Conservation (phyloP, 2,888 invertebrate genomes). For the Agriopis aurantiaria region DNA sequence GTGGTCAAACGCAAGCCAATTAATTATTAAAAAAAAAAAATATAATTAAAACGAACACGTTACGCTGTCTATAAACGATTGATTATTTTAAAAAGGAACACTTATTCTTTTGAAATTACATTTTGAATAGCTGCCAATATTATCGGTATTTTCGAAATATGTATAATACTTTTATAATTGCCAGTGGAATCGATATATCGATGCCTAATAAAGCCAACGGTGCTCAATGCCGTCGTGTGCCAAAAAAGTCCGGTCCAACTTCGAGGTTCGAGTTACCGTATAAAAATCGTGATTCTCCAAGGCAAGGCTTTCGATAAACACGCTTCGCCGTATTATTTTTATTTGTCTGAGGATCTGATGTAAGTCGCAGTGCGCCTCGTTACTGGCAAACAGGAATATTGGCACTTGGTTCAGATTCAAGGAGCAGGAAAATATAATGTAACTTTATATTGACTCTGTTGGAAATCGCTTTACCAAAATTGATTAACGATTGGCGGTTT, state of each 20-base stretch:
- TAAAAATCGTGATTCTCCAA: slow-evolving; percentile 66
- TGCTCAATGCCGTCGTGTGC: slow-evolving; percentile 69
- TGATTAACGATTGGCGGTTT: background rate
- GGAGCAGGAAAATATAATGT: slow-evolving; percentile 17
- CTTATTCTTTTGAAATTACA: background rate
- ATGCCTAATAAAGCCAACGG: slow-evolving; percentile 64
- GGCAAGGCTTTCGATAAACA: slow-evolving; percentile 69
- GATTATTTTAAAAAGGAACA: background rate
- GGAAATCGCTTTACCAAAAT: slow-evolving; percentile 11
- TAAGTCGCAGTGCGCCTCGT: slow-evolving; percentile 54
- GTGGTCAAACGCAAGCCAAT: too few species aligned
- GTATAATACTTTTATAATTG: slow-evolving; percentile 48
- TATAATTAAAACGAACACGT: background rate
- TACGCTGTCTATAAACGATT: background rate
- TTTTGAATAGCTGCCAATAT: slow-evolving; percentile 2
- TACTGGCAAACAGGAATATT: slow-evolving; percentile 50
- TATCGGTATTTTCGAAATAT: slow-evolving; percentile 19
- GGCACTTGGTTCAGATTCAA: slow-evolving; percentile 21
- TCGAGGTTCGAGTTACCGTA: slow-evolving; percentile 56
- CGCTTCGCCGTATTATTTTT: slow-evolving; percentile 62
- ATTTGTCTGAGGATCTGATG: slow-evolving; percentile 55
- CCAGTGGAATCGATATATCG: slow-evolving; percentile 49
- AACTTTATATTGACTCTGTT: slow-evolving; percentile 3
- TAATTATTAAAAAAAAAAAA: too few species aligned
- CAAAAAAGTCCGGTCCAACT: slow-evolving; percentile 65